phyloP scores from a whole-genome alignment of 2,113 vertebrate species.

The Mola mola region DNA sequence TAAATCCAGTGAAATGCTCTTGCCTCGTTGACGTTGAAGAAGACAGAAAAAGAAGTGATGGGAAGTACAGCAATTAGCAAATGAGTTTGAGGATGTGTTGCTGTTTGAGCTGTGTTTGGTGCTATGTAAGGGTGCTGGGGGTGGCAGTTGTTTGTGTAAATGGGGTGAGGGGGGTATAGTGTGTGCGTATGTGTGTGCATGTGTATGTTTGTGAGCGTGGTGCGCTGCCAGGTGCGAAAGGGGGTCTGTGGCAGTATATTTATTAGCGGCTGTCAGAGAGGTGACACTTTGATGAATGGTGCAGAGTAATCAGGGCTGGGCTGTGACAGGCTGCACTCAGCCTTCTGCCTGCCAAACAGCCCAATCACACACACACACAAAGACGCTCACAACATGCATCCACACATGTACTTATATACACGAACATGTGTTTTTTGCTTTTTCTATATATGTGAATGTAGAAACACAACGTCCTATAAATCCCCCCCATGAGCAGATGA shows the following conservation, averaged over 20 bases:
- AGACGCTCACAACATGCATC: constrained; percentile 39
- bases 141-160: constrained; percentile 31
- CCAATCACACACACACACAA: constrained; percentile 79
- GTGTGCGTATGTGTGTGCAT: constrained; percentile 21
- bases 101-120: constrained; percentile 76
- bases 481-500: constrained; percentile 29
- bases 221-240: constrained; percentile 94
- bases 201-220: constrained; percentile 73
- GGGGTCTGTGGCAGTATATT: constrained; percentile 97
- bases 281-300: constrained; percentile 99
- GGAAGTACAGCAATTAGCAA: constrained; percentile 99
- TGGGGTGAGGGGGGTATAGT: constrained; percentile 30
- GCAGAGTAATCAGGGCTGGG: constrained; percentile 96
- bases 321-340: constrained; percentile 93
- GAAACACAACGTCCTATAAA: constrained; percentile 58
- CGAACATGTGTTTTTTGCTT: constrained; percentile 36
- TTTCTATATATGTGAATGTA: constrained; percentile 50
- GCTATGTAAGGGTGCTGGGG: constrained; percentile 61
- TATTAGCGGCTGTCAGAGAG: constrained; percentile 99
- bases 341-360: constrained; percentile 92
- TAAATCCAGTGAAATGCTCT: constrained; percentile 68
- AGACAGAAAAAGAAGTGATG: constrained; percentile 95
- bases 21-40: constrained; percentile 88
- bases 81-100: constrained; percentile 94
- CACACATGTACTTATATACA: constrained; percentile 45